Conservation (phyloP, 53 echinoderm and acorn worm genomes). For the Holothuria leucospilota region DNA sequence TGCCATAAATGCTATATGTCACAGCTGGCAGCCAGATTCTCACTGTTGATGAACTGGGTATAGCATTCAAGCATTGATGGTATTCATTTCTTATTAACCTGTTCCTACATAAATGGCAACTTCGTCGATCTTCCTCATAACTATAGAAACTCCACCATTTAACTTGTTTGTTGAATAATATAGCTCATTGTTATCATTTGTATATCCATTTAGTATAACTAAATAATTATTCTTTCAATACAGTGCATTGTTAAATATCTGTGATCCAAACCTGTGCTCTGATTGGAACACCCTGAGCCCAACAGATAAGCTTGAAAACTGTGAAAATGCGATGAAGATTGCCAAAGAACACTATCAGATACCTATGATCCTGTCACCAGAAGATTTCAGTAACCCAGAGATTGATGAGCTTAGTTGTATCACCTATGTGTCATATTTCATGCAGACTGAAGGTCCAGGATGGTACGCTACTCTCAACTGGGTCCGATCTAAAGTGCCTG, state of each 20-base stretch:
- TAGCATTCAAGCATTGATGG: too few species aligned
- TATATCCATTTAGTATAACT: too few species aligned
- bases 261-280: slow-evolving; percentile 72
- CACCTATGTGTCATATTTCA: slow-evolving; percentile 94
- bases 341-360: slow-evolving; percentile 86
- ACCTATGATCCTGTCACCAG: slow-evolving; percentile 85
- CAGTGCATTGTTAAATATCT: slow-evolving; percentile 91
- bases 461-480: slow-evolving; percentile 98
- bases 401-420: slow-evolving; percentile 86
- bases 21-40: too few species aligned
- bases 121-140: too few species aligned
- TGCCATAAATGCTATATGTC: too few species aligned
- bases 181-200: too few species aligned
- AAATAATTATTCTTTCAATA: neutral
- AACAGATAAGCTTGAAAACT: slow-evolving; percentile 74
- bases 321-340: slow-evolving; percentile 71
- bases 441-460: slow-evolving; percentile 89
- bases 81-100: too few species aligned
- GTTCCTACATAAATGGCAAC: too few species aligned
- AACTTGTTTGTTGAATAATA: too few species aligned
- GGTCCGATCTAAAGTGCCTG: slow-evolving; percentile 84
- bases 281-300: slow-evolving; percentile 73
- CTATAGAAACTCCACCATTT: too few species aligned
- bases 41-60: too few species aligned
- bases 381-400: slow-evolving; percentile 83